Conservation (phyloP, 92 coral and sea anemone species). For the Phymanthus crucifer region DNA sequence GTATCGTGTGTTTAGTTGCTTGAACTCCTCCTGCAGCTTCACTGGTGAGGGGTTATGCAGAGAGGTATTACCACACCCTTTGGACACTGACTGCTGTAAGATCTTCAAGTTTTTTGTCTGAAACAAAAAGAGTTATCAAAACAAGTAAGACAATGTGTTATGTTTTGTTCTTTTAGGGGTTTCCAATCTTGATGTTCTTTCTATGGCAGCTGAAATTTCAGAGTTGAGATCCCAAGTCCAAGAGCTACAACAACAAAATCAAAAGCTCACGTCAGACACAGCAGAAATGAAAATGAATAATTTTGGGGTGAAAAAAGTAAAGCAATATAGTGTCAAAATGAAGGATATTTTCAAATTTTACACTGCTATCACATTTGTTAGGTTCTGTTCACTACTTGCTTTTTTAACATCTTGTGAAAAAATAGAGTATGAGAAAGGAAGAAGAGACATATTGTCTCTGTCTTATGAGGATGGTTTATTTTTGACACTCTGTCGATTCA, state of each 20-base stretch:
- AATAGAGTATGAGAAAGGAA: conserved; percentile 28
- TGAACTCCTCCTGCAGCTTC: conserved; percentile 27
- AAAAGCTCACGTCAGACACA: too few relatives aligned
- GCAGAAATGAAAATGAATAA: conserved; percentile 15
- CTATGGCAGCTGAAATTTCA: conserved; percentile 28
- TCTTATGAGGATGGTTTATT: conserved; percentile 42
- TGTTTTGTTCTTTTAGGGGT: conserved; percentile 23
- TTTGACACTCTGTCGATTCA: conserved; percentile 37
- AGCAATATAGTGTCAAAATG: conserved; percentile 4
- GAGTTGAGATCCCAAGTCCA: too few relatives aligned
- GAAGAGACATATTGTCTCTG: conserved; percentile 22
- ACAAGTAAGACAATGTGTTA: too few relatives aligned
- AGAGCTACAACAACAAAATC: too few relatives aligned
- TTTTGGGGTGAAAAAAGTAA: conserved; percentile 19
- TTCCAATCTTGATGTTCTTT: conserved; percentile 17
- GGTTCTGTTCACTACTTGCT: conserved; percentile 27
- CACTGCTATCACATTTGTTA: conserved; percentile 31
- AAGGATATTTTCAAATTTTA: conserved; percentile 19
- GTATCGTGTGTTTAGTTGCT: conserved; percentile 22
- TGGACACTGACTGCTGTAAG: conserved; percentile 16
- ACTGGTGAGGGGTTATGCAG: conserved; percentile 39
- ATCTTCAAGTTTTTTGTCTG: conserved; percentile 9
- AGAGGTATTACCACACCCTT: conserved; percentile 41
- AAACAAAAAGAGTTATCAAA: conserved; percentile 7
- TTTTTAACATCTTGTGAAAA: conserved; percentile 19